Conservation (phyloP, 1,140 invertebrate species). For the Brachionus paranguensis region DNA sequence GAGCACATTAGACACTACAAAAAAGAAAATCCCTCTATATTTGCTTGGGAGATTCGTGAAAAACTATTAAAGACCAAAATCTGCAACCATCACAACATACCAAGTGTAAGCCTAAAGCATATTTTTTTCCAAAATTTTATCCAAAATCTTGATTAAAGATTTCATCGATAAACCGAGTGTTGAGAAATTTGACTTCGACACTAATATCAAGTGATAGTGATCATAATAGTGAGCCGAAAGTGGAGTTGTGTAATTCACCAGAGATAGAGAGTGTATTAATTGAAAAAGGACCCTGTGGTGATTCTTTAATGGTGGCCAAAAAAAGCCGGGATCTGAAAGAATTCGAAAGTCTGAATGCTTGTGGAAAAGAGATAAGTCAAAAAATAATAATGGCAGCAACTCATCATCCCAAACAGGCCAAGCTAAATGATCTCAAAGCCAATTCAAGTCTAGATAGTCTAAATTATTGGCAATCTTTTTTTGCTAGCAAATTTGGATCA, state of each 20-base stretch:
- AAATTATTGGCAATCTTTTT: conserved; percentile 24
- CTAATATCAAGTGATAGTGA: background rate
- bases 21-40: conserved; percentile 85
- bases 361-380: background rate
- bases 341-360: conserved; percentile 15
- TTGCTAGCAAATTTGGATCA: background rate
- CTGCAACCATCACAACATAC: conserved; percentile 94
- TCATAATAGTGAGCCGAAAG: background rate
- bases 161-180: conserved; percentile 40
- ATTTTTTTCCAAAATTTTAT: conserved; percentile 49
- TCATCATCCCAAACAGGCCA: background rate
- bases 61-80: conserved; percentile 83
- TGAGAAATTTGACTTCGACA: conserved; percentile 32
- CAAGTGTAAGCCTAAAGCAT: conserved; percentile 71
- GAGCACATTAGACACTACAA: conserved; percentile 86
- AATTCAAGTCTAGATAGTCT: background rate
- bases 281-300: background rate
- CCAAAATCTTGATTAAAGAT: conserved; percentile 10
- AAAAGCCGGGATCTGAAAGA: conserved; percentile 38
- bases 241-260: background rate
- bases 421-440: background rate
- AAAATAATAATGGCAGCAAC: background rate
- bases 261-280: background rate
- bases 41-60: conserved; percentile 90
- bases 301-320: background rate